Percentiles rank a stretch among this genome's conserved stretches.
phyloP scores from a whole-genome alignment of 2,888 invertebrate genomes.

The Cybosia mesomella region DNA sequence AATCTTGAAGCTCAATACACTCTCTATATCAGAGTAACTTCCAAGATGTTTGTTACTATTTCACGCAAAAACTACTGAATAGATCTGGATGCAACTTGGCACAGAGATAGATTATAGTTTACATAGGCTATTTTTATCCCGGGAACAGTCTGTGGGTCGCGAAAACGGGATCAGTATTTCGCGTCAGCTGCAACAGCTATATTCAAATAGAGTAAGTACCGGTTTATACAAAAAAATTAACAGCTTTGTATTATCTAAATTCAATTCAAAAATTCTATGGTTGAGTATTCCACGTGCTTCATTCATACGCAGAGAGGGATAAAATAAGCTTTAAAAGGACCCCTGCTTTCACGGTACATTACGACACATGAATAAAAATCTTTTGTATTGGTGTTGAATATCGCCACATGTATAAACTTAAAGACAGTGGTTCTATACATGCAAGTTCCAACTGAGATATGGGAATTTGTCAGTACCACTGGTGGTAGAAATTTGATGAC shows the following conservation, averaged over 20 bases:
- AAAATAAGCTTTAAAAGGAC: slow-evolving; percentile 28
- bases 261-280: slow-evolving; percentile 32
- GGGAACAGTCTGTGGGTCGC: too few relatives aligned
- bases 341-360: slow-evolving; percentile 29
- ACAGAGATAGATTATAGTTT: too few relatives aligned
- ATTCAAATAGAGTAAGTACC: background rate
- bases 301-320: slow-evolving; percentile 32
- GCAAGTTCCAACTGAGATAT: background rate
- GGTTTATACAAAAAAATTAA: background rate
- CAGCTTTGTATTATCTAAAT: slow-evolving; percentile 13
- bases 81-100: too few relatives aligned
- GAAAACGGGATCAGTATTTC: too few relatives aligned
- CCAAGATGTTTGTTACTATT: too few relatives aligned
- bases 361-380: slow-evolving; percentile 31
- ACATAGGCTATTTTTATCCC: too few relatives aligned
- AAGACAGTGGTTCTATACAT: background rate
- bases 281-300: slow-evolving; percentile 11
- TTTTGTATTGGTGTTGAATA: slow-evolving; percentile 37
- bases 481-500: too few relatives aligned
- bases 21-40: too few relatives aligned
- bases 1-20: too few relatives aligned
- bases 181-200: too few relatives aligned
- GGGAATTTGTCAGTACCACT: too few relatives aligned
- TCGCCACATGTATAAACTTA: slow-evolving; percentile 5
- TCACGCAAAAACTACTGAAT: too few relatives aligned